phyloP scores from a whole-genome alignment of 2,113 vertebrate species.

The Boleophthalmus pectinirostris region DNA sequence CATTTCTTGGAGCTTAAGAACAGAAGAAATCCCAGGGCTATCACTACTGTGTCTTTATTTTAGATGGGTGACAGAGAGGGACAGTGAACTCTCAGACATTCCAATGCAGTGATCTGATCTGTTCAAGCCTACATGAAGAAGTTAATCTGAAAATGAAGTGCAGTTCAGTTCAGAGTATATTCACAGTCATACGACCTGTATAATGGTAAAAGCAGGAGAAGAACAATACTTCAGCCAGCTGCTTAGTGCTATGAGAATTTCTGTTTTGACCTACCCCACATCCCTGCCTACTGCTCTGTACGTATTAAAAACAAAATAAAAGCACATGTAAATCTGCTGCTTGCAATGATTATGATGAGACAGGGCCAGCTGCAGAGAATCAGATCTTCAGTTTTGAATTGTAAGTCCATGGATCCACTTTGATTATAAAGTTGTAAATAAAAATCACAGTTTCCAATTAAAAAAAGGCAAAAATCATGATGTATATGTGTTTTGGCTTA shows the following conservation, averaged over 20 bases:
- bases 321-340: neutral
- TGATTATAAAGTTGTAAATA: neutral
- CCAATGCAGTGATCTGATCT: conserved; percentile 48
- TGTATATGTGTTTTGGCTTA: neutral
- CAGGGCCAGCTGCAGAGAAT: neutral
- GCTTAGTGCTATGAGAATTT: neutral
- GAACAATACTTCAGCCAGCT: conserved; percentile 25
- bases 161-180: conserved; percentile 4
- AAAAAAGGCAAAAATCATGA: neutral
- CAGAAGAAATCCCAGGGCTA: conserved; percentile 15
- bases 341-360: neutral
- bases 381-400: neutral
- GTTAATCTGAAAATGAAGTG: conserved; percentile 36
- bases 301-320: too few relatives aligned
- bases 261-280: neutral
- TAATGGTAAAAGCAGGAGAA: conserved; percentile 26
- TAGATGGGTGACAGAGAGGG: conserved; percentile 34
- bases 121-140: conserved; percentile 29
- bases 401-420: too few relatives aligned
- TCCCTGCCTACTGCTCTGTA: too few relatives aligned
- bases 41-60: conserved; percentile 35
- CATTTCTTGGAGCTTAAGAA: conserved; percentile 47
- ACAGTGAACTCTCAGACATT: conserved; percentile 51
- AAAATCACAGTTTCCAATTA: neutral
- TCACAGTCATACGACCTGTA: neutral